Evolutionary conservation across 2,113 vertebrate species (phyloP).

Genomic region (Cranoglanis bouderius): DNA sequence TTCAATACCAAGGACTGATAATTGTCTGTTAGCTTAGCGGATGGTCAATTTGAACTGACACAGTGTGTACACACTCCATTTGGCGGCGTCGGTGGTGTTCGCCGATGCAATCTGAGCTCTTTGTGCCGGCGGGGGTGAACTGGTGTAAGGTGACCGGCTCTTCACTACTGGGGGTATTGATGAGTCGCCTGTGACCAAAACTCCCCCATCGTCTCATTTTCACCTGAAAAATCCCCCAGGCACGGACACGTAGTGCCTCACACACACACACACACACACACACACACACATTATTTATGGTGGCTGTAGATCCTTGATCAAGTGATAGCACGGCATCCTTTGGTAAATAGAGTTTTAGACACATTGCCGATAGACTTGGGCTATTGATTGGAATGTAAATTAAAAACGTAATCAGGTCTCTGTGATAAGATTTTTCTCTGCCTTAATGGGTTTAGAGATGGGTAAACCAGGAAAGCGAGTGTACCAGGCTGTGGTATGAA

Average conservation of each 20-base stretch:
- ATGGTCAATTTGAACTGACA: constrained; percentile 32
- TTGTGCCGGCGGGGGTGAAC: constrained; percentile 24
- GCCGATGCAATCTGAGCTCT: constrained; percentile 18
- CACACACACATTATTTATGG: constrained; percentile 85
- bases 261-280: constrained; percentile 30
- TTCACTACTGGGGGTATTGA: constrained; percentile 52
- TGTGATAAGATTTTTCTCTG: constrained; percentile 81
- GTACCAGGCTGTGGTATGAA: constrained; percentile 52
- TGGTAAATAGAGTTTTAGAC: constrained; percentile 99
- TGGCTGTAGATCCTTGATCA: constrained; percentile 95
- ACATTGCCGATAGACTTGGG: constrained; percentile 99
- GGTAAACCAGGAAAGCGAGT: constrained; percentile 56
- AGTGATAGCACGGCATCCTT: constrained; percentile 98
- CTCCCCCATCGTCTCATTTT: constrained; percentile 55
- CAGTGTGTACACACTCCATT: background rate
- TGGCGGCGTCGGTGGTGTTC: background rate
- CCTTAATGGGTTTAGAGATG: constrained; percentile 70
- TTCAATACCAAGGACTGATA: constrained; percentile 12
- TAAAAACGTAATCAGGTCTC: constrained; percentile 99
- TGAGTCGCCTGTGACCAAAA: constrained; percentile 49
- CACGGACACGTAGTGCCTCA: background rate
- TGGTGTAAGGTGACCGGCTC: constrained; percentile 44
- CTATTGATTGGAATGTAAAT: constrained; percentile 99
- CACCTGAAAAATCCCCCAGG: constrained; percentile 29
- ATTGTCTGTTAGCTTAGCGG: constrained; percentile 7